phyloP scores from a whole-genome alignment of 2,113 vertebrate genomes.

The Fregetta grallaria region DNA sequence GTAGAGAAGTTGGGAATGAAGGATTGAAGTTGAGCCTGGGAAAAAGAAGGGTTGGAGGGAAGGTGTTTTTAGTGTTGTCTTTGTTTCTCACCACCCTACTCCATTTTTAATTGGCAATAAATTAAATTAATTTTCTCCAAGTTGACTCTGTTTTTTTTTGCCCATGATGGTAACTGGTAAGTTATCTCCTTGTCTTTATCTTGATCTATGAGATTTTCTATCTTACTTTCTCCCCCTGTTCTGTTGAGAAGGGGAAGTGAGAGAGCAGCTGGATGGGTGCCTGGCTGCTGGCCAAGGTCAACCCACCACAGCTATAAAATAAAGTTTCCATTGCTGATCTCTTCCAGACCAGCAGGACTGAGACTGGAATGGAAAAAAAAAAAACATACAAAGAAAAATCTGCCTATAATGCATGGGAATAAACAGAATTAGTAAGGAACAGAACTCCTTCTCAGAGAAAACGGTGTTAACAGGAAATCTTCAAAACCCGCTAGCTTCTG shows the following conservation, averaged over 20 bases:
- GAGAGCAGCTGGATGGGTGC: background rate
- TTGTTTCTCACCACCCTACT: background rate
- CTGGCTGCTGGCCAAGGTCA: background rate
- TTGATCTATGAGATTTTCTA: background rate
- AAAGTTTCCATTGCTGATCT: background rate
- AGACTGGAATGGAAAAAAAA: background rate
- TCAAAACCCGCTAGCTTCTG: background rate
- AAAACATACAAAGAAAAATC: background rate
- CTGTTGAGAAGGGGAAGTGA: background rate
- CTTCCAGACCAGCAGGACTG: background rate
- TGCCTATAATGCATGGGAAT: background rate
- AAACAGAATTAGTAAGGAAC: background rate
- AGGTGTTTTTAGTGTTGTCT: background rate
- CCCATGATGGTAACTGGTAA: background rate
- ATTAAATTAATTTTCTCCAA: background rate
- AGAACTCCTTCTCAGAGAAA: background rate
- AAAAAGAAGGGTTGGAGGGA: background rate
- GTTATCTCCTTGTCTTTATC: background rate
- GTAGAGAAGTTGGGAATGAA: background rate
- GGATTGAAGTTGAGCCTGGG: background rate
- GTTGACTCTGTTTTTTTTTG: background rate
- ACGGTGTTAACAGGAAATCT: background rate
- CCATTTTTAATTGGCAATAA: background rate
- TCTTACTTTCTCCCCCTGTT: background rate
- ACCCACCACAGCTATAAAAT: background rate